phyloP scores from a whole-genome alignment of 2,797 vertebrate species.

The Clarias pachynema region DNA sequence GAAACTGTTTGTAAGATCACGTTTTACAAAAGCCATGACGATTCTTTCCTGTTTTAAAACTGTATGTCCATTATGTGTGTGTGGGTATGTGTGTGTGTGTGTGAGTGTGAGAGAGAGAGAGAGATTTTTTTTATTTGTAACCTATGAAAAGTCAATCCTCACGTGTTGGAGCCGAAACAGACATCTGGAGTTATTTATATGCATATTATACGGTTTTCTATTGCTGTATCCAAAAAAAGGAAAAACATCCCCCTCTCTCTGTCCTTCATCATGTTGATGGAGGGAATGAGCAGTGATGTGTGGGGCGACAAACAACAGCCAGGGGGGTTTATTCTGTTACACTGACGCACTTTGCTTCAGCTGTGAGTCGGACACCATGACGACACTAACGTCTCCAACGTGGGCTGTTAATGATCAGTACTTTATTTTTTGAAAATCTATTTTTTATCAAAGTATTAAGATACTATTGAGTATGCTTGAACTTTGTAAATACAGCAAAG shows the following conservation, averaged over 20 bases:
- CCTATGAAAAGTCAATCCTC: background rate
- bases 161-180: background rate
- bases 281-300: background rate
- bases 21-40: conserved; percentile 43
- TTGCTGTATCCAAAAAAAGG: background rate
- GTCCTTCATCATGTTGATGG: background rate
- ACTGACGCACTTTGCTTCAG: conserved; percentile 35
- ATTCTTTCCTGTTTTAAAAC: conserved; percentile 16
- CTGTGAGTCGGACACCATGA: background rate
- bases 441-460: conserved; percentile 25
- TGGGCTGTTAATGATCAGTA: background rate
- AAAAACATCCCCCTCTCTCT: background rate
- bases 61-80: background rate
- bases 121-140: background rate
- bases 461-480: conserved; percentile 56
- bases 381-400: background rate
- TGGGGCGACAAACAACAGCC: conserved; percentile 12
- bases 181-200: conserved; percentile 10
- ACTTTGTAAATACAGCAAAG: conserved; percentile 75
- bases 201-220: background rate
- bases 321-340: conserved; percentile 41
- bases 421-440: background rate
- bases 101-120: background rate
- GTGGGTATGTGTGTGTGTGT: background rate
- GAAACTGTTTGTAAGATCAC: conserved; percentile 50